Percentiles rank a stretch among this genome's conserved stretches.
These are phyloP conservation scores for Melanostigma gelatinosum DNA, from an alignment of 2,113 vertebrate species.

Conservation along the genomic window DNA sequence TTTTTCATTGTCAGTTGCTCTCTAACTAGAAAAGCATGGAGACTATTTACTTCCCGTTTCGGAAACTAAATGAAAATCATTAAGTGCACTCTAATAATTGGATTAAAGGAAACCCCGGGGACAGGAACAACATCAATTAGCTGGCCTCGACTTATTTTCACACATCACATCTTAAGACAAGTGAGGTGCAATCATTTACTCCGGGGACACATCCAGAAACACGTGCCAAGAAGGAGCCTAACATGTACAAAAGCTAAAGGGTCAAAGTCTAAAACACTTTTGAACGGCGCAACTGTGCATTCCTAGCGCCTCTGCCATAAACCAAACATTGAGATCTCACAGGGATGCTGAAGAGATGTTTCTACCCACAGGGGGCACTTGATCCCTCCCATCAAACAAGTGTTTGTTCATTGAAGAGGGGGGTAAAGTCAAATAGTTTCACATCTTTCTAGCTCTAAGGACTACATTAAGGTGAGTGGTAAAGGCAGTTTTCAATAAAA, in stretches of 20 bases:
- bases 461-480: slow-evolving; percentile 65
- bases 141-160: slow-evolving; percentile 67
- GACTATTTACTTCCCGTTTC: slow-evolving; percentile 49
- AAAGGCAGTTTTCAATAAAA: slow-evolving; percentile 56
- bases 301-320: slow-evolving; percentile 56
- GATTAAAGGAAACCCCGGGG: slow-evolving; percentile 58
- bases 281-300: slow-evolving; percentile 57
- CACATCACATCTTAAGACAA: slow-evolving; percentile 66
- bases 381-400: slow-evolving; percentile 72
- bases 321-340: slow-evolving; percentile 67
- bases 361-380: slow-evolving; percentile 73
- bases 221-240: slow-evolving; percentile 47
- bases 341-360: slow-evolving; percentile 55
- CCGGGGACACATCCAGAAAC: slow-evolving; percentile 45
- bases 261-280: slow-evolving; percentile 60
- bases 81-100: slow-evolving; percentile 62
- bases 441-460: slow-evolving; percentile 59
- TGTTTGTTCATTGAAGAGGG: slow-evolving; percentile 64
- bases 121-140: slow-evolving; percentile 62
- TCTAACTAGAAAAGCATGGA: slow-evolving; percentile 22
- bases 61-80: slow-evolving; percentile 57
- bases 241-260: slow-evolving; percentile 50
- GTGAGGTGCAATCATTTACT: slow-evolving; percentile 58
- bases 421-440: slow-evolving; percentile 65
- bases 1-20: not conserved